A percentile compares a stretch with the other conserved stretches of the same genome.
Evolutionary conservation across 1,140 invertebrate genomes (phyloP).

Genomic region (Halotydeus destructor): DNA sequence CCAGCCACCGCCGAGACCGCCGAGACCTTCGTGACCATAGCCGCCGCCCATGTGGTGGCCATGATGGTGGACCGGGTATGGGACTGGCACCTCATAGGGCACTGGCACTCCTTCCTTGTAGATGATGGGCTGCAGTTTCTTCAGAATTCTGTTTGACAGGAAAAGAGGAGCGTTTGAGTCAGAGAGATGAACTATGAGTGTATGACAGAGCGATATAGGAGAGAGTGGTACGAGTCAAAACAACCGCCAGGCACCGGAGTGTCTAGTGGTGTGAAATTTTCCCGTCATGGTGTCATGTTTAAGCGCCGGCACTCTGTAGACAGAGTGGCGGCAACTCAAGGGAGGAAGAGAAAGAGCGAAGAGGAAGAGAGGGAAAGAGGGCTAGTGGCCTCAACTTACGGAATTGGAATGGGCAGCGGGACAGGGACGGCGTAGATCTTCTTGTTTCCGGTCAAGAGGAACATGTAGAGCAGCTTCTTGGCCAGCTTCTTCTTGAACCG

Average conservation of each 20-base stretch:
- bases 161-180: background rate
- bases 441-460: too few relatives aligned
- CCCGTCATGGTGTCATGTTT: background rate
- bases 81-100: slow-evolving; percentile 1
- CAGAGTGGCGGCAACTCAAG: background rate
- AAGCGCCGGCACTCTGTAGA: background rate
- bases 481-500: too few relatives aligned
- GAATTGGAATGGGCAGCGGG: slow-evolving; percentile 1
- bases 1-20: too few relatives aligned
- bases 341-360: background rate
- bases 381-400: background rate
- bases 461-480: too few relatives aligned
- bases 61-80: too few relatives aligned
- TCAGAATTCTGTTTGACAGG: background rate
- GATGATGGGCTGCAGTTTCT: slow-evolving; percentile 1
- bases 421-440: slow-evolving; percentile 1
- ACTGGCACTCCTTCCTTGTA: slow-evolving; percentile 1
- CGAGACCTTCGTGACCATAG: too few relatives aligned
- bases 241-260: background rate
- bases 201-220: background rate
- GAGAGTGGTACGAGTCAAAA: background rate
- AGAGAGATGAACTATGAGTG: too few relatives aligned
- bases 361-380: background rate
- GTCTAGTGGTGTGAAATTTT: background rate
- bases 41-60: too few relatives aligned